A percentile compares a stretch with the other conserved stretches of the same genome.
phyloP scores from a whole-genome alignment of 1,140 invertebrate genomes.

The Diorhabda carinulata region DNA sequence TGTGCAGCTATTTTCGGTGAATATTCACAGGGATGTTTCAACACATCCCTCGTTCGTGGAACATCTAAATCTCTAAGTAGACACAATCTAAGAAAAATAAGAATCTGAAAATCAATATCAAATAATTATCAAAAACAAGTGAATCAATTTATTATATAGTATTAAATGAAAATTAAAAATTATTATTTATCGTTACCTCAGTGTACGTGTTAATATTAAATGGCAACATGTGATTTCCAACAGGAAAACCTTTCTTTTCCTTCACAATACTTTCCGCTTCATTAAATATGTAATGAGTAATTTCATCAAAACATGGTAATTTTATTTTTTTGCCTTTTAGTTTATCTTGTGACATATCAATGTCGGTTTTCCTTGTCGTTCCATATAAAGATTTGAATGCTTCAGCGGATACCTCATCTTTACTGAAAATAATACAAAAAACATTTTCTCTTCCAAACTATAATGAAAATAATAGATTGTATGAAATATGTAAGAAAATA shows the following conservation, averaged over 20 bases:
- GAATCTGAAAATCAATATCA: constrained; percentile 54
- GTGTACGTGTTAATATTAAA: constrained; percentile 62
- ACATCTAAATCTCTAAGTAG: constrained; percentile 56
- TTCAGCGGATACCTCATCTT: constrained; percentile 72
- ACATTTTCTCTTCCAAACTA: neutral
- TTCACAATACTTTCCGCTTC: constrained; percentile 46
- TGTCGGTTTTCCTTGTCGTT: constrained; percentile 37
- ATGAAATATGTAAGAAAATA: no score
- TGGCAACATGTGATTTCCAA: constrained; percentile 63
- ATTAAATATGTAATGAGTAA: constrained; percentile 50
- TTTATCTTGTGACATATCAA: constrained; percentile 39
- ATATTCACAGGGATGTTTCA: constrained; percentile 59
- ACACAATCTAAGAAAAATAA: constrained; percentile 74
- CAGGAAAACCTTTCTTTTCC: constrained; percentile 50
- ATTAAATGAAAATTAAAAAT: constrained; percentile 1
- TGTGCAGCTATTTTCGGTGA: constrained; percentile 61
- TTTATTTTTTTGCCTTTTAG: constrained; percentile 38
- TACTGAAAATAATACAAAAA: constrained; percentile 49
- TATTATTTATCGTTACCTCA: constrained; percentile 51
- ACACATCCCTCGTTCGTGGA: constrained; percentile 43
- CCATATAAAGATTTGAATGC: constrained; percentile 68
- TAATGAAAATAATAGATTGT: no score
- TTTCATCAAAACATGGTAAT: constrained; percentile 44
- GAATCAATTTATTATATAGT: neutral
- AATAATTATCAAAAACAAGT: constrained; percentile 4